A percentile compares a stretch with the other conserved stretches of the same genome.
phyloP scores from a whole-genome alignment of 2,113 vertebrate species.

The Etheostoma spectabile region DNA sequence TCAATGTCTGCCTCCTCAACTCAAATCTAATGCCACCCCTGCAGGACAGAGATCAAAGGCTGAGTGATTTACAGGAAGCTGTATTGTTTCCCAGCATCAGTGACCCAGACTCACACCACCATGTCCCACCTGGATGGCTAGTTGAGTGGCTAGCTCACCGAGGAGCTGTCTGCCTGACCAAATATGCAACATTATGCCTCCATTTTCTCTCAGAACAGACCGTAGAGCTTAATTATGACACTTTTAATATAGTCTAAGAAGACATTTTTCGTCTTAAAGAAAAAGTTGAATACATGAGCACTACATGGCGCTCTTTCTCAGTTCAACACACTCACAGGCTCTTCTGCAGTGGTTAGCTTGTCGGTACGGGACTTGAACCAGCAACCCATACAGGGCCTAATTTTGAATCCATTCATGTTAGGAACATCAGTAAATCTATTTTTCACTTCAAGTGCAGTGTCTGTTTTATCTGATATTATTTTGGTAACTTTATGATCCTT shows the following conservation, averaged over 20 bases:
- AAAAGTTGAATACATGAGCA: not conserved
- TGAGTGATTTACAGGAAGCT: constrained; percentile 50
- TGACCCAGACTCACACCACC: constrained; percentile 33
- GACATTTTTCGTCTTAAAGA: not conserved
- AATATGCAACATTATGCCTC: not conserved
- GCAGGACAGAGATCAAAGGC: constrained; percentile 58
- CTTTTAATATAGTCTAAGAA: not conserved
- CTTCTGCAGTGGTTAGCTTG: no score
- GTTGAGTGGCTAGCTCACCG: not conserved
- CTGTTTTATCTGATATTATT: not conserved
- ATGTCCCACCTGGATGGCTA: constrained; percentile 17
- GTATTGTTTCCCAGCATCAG: constrained; percentile 30
- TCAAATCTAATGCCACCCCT: not conserved
- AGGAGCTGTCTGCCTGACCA: not conserved
- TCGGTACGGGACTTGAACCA: no score
- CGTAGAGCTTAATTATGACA: not conserved
- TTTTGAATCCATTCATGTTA: no score
- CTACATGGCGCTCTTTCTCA: not conserved
- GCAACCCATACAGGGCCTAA: no score
- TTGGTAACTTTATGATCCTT: not conserved
- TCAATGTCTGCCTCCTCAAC: constrained; percentile 32
- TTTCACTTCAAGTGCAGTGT: not conserved
- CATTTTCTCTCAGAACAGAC: constrained; percentile 2
- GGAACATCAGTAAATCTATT: no score
- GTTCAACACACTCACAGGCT: not conserved